These are phyloP conservation scores for Labroides dimidiatus DNA, from an alignment of 2,797 vertebrate species.

Conservation along the genomic window DNA sequence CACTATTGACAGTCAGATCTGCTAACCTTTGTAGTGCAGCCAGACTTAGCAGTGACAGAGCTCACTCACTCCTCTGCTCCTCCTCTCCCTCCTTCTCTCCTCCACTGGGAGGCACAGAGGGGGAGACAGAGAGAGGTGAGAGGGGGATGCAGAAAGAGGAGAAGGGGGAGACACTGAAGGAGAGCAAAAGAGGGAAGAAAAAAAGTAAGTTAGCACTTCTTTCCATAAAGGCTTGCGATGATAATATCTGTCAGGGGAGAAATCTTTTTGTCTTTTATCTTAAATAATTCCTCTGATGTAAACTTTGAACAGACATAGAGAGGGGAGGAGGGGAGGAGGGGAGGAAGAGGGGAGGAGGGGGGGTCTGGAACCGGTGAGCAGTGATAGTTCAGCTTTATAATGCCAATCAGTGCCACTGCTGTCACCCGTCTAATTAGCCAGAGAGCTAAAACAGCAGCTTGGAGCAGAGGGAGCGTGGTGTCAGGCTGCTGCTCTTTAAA, in stretches of 20 bases:
- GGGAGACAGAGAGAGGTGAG: slow-evolving; percentile 50
- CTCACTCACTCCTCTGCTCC: slow-evolving; percentile 82
- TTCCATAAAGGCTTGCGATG: slow-evolving; percentile 92
- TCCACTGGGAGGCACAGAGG: slow-evolving; percentile 78
- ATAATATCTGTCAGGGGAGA: slow-evolving; percentile 91
- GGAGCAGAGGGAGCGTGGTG: slow-evolving; percentile 91
- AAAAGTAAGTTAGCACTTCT: slow-evolving; percentile 86
- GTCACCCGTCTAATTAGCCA: slow-evolving; percentile 93
- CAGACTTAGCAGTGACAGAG: slow-evolving; percentile 97
- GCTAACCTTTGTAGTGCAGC: slow-evolving; percentile 99
- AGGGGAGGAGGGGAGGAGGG: slow-evolving; percentile 78
- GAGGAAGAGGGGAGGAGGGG: slow-evolving; percentile 84
- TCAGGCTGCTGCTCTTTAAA: slow-evolving; percentile 92
- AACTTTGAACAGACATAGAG: slow-evolving; percentile 86
- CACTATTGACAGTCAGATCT: slow-evolving; percentile 99
- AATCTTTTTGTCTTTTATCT: slow-evolving; percentile 91
- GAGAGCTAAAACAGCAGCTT: slow-evolving; percentile 83
- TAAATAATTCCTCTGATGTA: slow-evolving; percentile 95
- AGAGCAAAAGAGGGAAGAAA: slow-evolving; percentile 48
- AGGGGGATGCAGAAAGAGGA: slow-evolving; percentile 35
- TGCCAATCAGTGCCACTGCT: slow-evolving; percentile 92
- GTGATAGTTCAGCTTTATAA: slow-evolving; percentile 93
- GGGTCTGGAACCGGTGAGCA: slow-evolving; percentile 82
- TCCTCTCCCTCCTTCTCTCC: slow-evolving; percentile 33
- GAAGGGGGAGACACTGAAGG: slow-evolving; percentile 48